These are phyloP conservation scores for Antennarius striatus DNA, from an alignment of 2,113 vertebrate genomes.

Conservation along the genomic window DNA sequence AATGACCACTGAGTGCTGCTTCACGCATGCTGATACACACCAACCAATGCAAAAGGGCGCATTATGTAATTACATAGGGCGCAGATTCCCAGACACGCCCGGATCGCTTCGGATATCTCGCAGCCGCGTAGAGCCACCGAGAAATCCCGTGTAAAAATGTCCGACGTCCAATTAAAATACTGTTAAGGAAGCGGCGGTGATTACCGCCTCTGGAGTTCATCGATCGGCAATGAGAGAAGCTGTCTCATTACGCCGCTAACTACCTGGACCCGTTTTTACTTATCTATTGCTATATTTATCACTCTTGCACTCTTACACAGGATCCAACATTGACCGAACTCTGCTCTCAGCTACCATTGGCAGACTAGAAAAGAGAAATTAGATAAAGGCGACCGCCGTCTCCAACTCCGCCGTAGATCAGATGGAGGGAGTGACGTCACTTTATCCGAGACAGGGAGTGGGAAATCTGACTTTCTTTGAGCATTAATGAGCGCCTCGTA, in stretches of 20 bases:
- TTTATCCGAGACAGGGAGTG: conserved; percentile 15
- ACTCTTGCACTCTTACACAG: background rate
- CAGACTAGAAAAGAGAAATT: too few relatives aligned
- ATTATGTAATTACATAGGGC: conserved; percentile 45
- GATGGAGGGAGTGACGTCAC: conserved; percentile 42
- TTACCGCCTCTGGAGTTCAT: conserved; percentile 58
- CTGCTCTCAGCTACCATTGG: too few relatives aligned
- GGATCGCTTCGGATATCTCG: conserved; percentile 16
- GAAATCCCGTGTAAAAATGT: conserved; percentile 54
- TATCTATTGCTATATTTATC: conserved; percentile 24
- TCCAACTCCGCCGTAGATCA: conserved; percentile 11
- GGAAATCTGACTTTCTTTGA: conserved; percentile 49
- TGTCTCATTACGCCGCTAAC: conserved; percentile 68
- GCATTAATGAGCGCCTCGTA: conserved; percentile 55
- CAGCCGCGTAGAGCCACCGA: background rate
- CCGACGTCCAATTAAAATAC: conserved; percentile 64
- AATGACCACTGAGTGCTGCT: conserved; percentile 55
- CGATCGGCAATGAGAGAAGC: conserved; percentile 58
- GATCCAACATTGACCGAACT: too few relatives aligned
- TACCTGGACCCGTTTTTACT: conserved; percentile 64
- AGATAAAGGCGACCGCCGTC: too few relatives aligned
- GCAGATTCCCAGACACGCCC: conserved; percentile 1
- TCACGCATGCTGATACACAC: conserved; percentile 40
- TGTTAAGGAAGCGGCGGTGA: conserved; percentile 69
- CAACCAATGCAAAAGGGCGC: conserved; percentile 27